These are phyloP conservation scores for Oryzias dopingdopingensis DNA, from an alignment of 2,797 vertebrate genomes.

Conservation along the genomic window DNA sequence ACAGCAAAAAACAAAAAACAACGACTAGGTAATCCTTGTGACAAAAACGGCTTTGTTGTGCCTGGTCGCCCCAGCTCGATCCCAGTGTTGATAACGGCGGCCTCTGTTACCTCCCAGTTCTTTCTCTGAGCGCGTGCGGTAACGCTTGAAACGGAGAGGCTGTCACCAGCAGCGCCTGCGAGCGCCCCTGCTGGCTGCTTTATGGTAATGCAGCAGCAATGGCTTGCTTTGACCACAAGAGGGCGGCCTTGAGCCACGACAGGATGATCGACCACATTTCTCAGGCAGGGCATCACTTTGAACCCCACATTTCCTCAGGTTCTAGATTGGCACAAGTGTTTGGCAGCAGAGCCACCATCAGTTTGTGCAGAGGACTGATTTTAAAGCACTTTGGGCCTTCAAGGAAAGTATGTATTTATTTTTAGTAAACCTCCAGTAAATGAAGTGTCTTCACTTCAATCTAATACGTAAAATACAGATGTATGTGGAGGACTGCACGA, in stretches of 20 bases:
- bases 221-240: constrained; percentile 7
- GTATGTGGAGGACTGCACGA: no score
- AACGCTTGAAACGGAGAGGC: constrained; percentile 22
- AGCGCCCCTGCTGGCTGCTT: constrained; percentile 43
- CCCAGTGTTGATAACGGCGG: constrained; percentile 32
- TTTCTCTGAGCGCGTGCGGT: constrained; percentile 45
- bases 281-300: no score
- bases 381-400: no score
- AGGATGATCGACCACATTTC: no score
- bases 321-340: no score
- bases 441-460: no score
- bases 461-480: no score
- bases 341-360: no score
- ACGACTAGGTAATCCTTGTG: constrained; percentile 27
- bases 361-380: no score
- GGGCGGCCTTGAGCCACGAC: constrained; percentile 26
- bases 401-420: no score
- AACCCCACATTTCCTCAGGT: no score
- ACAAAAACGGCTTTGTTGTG: constrained; percentile 50
- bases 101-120: constrained; percentile 54
- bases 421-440: no score
- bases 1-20: constrained; percentile 9
- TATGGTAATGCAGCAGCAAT: constrained; percentile 22
- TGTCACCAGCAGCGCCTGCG: constrained; percentile 33
- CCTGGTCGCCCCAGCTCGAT: constrained; percentile 51